These are phyloP conservation scores for Centropristis striata DNA, from an alignment of 2,113 vertebrate genomes.

Conservation along the genomic window DNA sequence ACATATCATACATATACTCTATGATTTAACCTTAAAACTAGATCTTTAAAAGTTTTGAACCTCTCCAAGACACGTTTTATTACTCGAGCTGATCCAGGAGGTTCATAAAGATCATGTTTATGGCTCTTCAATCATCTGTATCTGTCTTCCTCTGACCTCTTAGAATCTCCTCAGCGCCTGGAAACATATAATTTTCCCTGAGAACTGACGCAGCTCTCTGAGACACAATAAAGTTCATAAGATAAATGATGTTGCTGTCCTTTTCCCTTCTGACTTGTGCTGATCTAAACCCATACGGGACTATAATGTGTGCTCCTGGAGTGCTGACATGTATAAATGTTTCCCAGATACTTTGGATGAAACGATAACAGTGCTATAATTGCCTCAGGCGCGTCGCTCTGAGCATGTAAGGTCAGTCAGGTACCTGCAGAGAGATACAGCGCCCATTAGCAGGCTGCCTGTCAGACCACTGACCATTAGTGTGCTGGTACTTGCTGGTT, in stretches of 20 bases:
- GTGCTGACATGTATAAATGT: conserved; percentile 14
- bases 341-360: conserved; percentile 7
- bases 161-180: background rate
- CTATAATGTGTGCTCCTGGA: background rate
- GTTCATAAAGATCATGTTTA: background rate
- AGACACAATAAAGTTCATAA: background rate
- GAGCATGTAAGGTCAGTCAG: conserved; percentile 42
- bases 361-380: conserved; percentile 48
- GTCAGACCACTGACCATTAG: conserved; percentile 66
- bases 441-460: conserved; percentile 46
- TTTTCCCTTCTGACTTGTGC: background rate
- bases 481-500: conserved; percentile 20
- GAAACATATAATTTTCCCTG: background rate
- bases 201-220: background rate
- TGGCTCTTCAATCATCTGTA: background rate
- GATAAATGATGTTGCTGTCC: background rate
- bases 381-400: conserved; percentile 29
- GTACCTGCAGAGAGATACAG: conserved; percentile 18
- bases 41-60: too few species aligned
- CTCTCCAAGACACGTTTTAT: background rate
- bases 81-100: background rate
- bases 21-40: too few species aligned
- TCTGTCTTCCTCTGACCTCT: background rate
- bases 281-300: background rate
- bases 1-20: too few species aligned